phyloP scores from a whole-genome alignment of 2,888 invertebrate species.

The Hyalella azteca region DNA sequence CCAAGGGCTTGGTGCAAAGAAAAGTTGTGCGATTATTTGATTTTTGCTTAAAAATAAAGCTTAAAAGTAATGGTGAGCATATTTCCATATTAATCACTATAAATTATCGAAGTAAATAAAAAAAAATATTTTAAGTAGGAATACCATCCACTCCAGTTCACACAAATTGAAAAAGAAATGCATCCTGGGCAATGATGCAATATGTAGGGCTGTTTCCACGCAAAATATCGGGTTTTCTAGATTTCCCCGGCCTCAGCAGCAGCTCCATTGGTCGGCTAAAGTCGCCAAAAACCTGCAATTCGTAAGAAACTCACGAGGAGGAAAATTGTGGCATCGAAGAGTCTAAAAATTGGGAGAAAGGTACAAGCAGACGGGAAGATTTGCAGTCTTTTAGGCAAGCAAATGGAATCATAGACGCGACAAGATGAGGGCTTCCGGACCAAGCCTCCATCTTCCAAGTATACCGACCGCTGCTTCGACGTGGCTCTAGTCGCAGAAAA shows the following conservation, averaged over 20 bases:
- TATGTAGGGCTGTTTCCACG: background rate
- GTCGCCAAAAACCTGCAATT: conserved; percentile 7
- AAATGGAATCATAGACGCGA: conserved; percentile 23
- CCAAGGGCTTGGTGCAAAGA: background rate
- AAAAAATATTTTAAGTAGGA: too few species aligned
- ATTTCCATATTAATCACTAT: background rate
- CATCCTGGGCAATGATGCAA: too few species aligned
- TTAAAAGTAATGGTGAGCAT: background rate
- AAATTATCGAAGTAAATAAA: too few species aligned
- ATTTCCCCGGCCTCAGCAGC: background rate
- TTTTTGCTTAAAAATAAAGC: background rate
- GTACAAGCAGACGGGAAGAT: background rate
- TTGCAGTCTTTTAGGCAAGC: background rate
- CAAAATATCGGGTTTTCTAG: background rate
- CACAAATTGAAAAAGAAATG: too few species aligned
- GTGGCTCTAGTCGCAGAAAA: too few species aligned
- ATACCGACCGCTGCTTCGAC: too few species aligned
- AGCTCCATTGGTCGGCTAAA: background rate
- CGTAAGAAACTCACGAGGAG: background rate
- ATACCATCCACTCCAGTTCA: too few species aligned
- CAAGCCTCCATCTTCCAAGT: background rate
- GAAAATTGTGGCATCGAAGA: background rate
- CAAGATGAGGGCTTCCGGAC: background rate
- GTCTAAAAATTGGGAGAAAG: background rate
- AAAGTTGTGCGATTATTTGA: background rate